Evolutionary conservation across 2,113 vertebrate species (phyloP).

Genomic region (Dipodomys spectabilis): DNA sequence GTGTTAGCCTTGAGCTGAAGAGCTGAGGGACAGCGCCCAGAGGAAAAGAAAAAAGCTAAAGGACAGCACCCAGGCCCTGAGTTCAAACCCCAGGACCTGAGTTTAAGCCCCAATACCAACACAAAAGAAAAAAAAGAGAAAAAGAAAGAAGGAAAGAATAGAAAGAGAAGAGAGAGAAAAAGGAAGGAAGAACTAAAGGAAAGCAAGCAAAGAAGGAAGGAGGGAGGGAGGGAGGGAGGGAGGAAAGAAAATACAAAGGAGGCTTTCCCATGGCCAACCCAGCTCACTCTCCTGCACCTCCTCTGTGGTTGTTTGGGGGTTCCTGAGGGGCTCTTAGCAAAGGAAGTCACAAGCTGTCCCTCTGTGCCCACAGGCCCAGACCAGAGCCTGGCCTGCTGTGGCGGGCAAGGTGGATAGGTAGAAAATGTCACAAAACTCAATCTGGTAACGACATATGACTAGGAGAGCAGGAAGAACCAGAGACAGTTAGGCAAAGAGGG

Average conservation of each 20-base stretch:
- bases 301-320: not conserved
- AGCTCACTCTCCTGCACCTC: not conserved
- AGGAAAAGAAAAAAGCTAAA: no score
- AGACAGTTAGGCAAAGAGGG: no score
- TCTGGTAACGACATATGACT: fast-evolving
- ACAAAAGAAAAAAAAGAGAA: not conserved
- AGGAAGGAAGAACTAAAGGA: not conserved
- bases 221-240: no score
- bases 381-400: fast-evolving
- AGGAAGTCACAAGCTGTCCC: not conserved
- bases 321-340: not conserved
- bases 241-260: no score
- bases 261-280: not conserved
- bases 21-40: no score
- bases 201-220: fast-evolving
- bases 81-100: no score
- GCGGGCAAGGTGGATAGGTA: not conserved
- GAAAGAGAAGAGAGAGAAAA: not conserved
- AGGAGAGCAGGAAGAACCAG: not conserved
- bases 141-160: not conserved
- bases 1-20: no score
- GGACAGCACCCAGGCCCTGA: no score
- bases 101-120: no score
- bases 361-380: no score
- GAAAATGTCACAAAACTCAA: not conserved